Evolutionary conservation across 2,888 invertebrate species (phyloP).

Genomic region (Nephrotoma guestfalica): DNA sequence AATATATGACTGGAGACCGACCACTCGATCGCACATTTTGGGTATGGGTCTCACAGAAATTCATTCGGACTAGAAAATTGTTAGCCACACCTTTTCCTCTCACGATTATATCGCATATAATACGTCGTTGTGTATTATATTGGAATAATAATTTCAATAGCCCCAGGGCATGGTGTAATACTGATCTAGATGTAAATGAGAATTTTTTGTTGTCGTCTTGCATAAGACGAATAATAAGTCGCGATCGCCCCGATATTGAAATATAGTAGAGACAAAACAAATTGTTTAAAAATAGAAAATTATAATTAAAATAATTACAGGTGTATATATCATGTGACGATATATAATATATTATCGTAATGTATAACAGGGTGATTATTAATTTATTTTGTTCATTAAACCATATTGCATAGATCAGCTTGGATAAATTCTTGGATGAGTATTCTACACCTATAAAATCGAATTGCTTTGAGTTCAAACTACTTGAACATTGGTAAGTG

Average conservation of each 20-base stretch:
- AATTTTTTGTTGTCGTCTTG: background rate
- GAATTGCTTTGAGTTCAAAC: background rate
- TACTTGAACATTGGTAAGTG: background rate
- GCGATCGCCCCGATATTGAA: background rate
- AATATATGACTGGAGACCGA: background rate
- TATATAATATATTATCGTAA: background rate
- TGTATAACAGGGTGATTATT: background rate
- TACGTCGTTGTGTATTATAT: background rate
- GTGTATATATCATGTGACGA: background rate
- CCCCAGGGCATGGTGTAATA: background rate
- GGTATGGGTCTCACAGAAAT: no score
- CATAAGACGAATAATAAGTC: background rate
- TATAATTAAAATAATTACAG: background rate
- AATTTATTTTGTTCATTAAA: background rate
- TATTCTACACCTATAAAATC: background rate
- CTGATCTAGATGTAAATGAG: background rate
- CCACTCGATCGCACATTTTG: background rate
- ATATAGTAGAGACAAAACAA: background rate
- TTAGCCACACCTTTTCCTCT: background rate
- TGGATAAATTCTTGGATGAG: background rate
- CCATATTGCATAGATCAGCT: background rate
- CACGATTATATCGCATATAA: background rate
- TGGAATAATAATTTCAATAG: background rate
- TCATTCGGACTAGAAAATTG: background rate
- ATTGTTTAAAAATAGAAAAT: background rate